phyloP scores from a whole-genome alignment of 2,888 invertebrate species.

The Lepetodrilus schrolli region DNA sequence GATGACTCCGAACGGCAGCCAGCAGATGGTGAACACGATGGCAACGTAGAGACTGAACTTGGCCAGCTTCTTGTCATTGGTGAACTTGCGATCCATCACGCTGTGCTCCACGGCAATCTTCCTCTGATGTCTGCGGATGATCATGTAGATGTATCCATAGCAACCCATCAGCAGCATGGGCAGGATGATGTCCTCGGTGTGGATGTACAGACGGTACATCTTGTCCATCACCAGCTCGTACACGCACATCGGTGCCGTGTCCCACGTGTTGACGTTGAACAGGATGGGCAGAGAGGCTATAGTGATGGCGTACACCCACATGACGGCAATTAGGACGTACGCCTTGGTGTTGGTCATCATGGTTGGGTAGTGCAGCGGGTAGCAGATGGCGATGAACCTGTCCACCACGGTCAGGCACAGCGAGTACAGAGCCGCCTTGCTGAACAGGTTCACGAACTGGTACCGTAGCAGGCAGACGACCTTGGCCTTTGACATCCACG shows the following conservation, averaged over 20 bases:
- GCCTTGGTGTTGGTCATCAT: constrained; percentile 71
- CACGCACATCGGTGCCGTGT: constrained; percentile 41
- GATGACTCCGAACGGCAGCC: constrained; percentile 50
- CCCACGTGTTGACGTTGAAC: constrained; percentile 44
- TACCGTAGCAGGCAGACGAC: constrained; percentile 50
- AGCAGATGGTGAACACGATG: constrained; percentile 45
- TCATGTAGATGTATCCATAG: constrained; percentile 41
- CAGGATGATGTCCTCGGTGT: constrained; percentile 38
- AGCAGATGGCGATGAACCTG: constrained; percentile 49
- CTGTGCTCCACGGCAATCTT: constrained; percentile 31
- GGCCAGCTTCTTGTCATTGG: constrained; percentile 39
- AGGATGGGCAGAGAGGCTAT: constrained; percentile 37
- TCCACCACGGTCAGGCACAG: constrained; percentile 50
- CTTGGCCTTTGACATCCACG: constrained; percentile 39
- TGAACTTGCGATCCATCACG: constrained; percentile 31
- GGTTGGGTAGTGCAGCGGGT: constrained; percentile 41
- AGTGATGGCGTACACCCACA: constrained; percentile 45
- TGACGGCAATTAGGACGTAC: constrained; percentile 37
- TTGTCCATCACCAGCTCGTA: constrained; percentile 48
- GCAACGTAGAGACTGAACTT: constrained; percentile 44
- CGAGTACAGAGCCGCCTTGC: constrained; percentile 48
- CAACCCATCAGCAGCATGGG: constrained; percentile 43
- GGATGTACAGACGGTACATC: constrained; percentile 36
- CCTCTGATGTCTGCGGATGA: constrained; percentile 41
- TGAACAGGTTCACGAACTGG: constrained; percentile 43